These are phyloP conservation scores for Hedychridium roseum DNA, from an alignment of 2,888 invertebrate genomes.

Conservation along the genomic window DNA sequence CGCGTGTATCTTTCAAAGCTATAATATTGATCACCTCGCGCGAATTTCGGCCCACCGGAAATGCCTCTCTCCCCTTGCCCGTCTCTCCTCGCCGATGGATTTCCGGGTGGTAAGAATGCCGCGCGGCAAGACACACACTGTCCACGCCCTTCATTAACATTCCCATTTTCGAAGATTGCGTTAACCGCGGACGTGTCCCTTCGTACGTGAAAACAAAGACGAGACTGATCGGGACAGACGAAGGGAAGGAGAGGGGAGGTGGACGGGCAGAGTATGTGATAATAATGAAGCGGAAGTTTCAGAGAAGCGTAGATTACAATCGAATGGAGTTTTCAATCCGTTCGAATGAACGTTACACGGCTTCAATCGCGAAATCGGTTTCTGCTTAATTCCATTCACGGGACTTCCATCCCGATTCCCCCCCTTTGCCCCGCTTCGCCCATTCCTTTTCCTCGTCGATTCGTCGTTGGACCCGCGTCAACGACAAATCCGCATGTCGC, in stretches of 20 bases:
- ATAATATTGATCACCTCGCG: constrained; percentile 57
- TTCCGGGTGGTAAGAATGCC: no score
- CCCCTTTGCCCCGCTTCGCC: background rate
- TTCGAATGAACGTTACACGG: constrained; percentile 30
- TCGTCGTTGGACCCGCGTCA: constrained; percentile 25
- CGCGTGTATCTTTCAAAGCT: constrained; percentile 52
- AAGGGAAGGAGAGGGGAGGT: background rate
- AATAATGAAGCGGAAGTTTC: no score
- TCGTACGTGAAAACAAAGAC: background rate
- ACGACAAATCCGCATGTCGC: constrained; percentile 33
- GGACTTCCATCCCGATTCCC: constrained; percentile 3
- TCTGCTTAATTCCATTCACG: constrained; percentile 42
- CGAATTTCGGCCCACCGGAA: constrained; percentile 42
- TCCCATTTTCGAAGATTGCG: constrained; percentile 18
- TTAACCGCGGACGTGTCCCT: constrained; percentile 16
- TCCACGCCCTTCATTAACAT: constrained; percentile 3
- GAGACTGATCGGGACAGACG: background rate
- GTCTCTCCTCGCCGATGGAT: background rate
- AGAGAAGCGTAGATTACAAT: constrained; percentile 21
- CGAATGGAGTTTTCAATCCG: constrained; percentile 37
- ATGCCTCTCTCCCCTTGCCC: background rate
- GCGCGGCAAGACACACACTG: no score
- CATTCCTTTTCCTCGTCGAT: constrained; percentile 22
- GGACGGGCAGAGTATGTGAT: constrained; percentile 29
- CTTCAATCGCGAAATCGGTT: constrained; percentile 37